Evolutionary conservation across 1,140 invertebrate genomes (phyloP).

Genomic region (Radopholus similis): DNA sequence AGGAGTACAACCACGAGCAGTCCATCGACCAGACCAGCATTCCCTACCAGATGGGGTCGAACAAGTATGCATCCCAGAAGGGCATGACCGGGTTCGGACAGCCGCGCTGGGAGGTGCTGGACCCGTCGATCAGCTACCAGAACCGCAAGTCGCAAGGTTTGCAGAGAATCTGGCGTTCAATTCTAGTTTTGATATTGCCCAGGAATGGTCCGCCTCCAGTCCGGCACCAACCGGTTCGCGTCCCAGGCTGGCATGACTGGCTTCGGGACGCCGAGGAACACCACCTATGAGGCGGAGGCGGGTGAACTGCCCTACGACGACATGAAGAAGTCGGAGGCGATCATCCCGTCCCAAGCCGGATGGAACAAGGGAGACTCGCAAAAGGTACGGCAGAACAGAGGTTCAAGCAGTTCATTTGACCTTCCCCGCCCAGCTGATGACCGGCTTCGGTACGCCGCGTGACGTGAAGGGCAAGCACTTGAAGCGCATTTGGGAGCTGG

Average conservation of each 20-base stretch:
- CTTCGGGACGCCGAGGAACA: conserved; percentile 58
- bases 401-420: too few species aligned
- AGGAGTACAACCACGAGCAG: conserved; percentile 48
- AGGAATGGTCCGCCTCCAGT: conserved; percentile 60
- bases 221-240: conserved; percentile 57
- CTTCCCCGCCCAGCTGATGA: too few species aligned
- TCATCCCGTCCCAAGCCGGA: conserved; percentile 58
- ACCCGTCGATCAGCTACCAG: conserved; percentile 58
- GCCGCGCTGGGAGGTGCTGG: conserved; percentile 59
- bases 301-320: conserved; percentile 60
- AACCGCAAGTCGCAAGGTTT: conserved; percentile 58
- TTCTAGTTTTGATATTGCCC: not conserved
- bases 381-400: too few species aligned
- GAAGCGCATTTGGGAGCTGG: conserved; percentile 56
- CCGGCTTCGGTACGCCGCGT: conserved; percentile 50
- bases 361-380: conserved; percentile 61
- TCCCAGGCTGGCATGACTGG: conserved; percentile 59
- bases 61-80: conserved; percentile 60
- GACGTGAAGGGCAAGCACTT: conserved; percentile 57
- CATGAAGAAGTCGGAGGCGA: conserved; percentile 60
- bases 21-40: conserved; percentile 55
- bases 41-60: conserved; percentile 60
- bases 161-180: not conserved
- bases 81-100: conserved; percentile 60
- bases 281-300: conserved; percentile 58